phyloP scores from a whole-genome alignment of 2,797 vertebrate genomes.

The Taeniopygia guttata region DNA sequence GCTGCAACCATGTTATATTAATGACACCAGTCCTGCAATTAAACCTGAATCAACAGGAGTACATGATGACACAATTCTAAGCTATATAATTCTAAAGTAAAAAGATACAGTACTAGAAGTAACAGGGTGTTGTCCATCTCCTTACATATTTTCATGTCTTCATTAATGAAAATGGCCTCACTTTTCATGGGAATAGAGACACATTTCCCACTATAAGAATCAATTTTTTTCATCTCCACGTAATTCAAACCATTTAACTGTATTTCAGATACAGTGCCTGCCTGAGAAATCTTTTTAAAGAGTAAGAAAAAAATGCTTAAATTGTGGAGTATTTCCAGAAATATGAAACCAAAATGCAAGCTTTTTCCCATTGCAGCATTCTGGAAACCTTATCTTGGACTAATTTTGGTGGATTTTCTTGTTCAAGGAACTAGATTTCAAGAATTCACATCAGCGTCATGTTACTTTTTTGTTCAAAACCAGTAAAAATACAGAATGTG shows the following conservation, averaged over 20 bases:
- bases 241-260: background rate
- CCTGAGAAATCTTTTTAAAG: background rate
- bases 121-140: rapidly evolving
- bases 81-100: background rate
- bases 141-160: background rate
- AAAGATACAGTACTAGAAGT: background rate
- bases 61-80: background rate
- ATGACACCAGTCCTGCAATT: background rate
- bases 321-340: background rate
- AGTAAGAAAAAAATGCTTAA: background rate
- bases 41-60: background rate
- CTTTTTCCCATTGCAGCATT: background rate
- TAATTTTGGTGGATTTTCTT: background rate
- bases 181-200: background rate
- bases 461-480: background rate
- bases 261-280: background rate
- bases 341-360: background rate
- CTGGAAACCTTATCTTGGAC: background rate
- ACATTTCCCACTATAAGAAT: background rate
- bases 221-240: background rate
- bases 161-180: background rate
- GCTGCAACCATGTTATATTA: background rate
- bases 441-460: background rate
- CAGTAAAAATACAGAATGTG: background rate
- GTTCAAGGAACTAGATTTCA: background rate